Conservation (phyloP, 2,888 invertebrate species). For the Cerceris rybyensis region DNA sequence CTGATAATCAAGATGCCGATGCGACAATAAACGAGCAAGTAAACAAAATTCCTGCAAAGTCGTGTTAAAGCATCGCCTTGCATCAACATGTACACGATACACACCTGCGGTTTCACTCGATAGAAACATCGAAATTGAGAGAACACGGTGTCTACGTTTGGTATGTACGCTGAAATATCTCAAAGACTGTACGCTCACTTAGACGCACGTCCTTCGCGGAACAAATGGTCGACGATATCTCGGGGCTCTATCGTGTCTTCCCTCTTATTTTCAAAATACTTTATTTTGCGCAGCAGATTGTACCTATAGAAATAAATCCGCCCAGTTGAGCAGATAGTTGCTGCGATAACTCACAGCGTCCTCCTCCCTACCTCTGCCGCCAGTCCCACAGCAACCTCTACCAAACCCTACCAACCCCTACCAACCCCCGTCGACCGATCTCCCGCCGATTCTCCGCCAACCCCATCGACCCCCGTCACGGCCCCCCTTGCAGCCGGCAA, state of each 20-base stretch:
- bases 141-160: conserved; percentile 15
- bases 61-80: too few relatives aligned
- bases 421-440: conserved; percentile 47
- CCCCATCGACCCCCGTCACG: conserved; percentile 21
- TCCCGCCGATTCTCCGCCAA: conserved; percentile 27
- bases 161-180: conserved; percentile 38
- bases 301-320: conserved; percentile 80
- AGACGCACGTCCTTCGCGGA: conserved; percentile 51
- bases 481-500: conserved; percentile 33
- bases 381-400: conserved; percentile 30
- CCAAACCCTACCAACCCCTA: conserved; percentile 25
- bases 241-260: conserved; percentile 60
- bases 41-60: too few relatives aligned
- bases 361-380: conserved; percentile 40
- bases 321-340: conserved; percentile 78
- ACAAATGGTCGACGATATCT: conserved; percentile 68
- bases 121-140: conserved; percentile 5
- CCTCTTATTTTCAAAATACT: conserved; percentile 75
- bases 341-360: conserved; percentile 76
- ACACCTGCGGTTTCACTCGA: conserved; percentile 1
- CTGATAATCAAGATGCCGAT: too few relatives aligned
- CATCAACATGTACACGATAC: background rate
- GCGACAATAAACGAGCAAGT: too few relatives aligned
- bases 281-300: conserved; percentile 79
- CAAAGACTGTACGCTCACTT: conserved; percentile 37